Evolutionary conservation across 1,140 invertebrate species (phyloP), one percentile per base, ranked within the genome.

Genomic region (Pantala flavescens): DNA sequence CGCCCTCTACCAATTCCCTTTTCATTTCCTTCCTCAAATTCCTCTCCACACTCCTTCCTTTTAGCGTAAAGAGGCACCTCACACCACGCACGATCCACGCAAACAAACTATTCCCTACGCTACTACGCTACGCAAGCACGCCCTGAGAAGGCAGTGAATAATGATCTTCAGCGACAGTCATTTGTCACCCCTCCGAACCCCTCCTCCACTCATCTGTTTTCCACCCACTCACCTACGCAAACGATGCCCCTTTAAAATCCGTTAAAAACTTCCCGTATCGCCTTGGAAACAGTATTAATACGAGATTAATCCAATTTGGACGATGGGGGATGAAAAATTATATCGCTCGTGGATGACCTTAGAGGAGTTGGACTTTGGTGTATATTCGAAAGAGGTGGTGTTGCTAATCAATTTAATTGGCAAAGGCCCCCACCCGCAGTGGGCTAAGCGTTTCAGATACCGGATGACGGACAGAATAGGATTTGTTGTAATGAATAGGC

Each of bases 271-370:
- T 5, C 12, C 49, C 49, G 12, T 12, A 21, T 63, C 49, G 12
- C 49, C 49, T 63, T 63, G 49, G 49, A 63, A 63, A 63, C 49
- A 16, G 49, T 63, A 63, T 63, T 63, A 63, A 63, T 63, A 63
- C 49, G 49, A 63, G 49, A 63, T 16, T 63, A 63, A 63, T 63
- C 49, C 49, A 63, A 63, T 63, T 63, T 63, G n/a, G 49, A 3
- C 49, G 49, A 63, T 63, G 49, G 14, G 49, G 49, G 49, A 36
- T 36, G 28, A 36, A 36, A 36, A 36, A 36, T 36, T 36, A 36
- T 2, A 36, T 2, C 28, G 28, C n/a, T n/a, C 28, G 28, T 2
- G 28, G 28, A 9, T 36, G 28, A 36, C 28, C 28, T 36, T 36
- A 36, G 28, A 9, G 28, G 28, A 36, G 28, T 36, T 36, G 9